Conservation (phyloP, 2,888 invertebrate genomes). For the Selenia dentaria region DNA sequence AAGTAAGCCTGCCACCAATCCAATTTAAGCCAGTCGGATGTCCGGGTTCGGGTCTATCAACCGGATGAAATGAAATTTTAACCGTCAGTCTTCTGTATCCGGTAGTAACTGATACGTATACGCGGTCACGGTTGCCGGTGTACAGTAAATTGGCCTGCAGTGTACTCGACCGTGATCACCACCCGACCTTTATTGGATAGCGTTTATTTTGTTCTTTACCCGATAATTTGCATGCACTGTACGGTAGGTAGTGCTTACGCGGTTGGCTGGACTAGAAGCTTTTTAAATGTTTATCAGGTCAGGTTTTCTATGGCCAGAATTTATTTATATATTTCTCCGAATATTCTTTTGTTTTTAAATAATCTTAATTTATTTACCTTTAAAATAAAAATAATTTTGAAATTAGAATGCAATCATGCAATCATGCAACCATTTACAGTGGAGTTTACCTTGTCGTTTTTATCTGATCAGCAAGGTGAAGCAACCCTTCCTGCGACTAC, state of each 20-base stretch:
- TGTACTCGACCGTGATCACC: slow-evolving; percentile 32
- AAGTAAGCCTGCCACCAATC: neutral
- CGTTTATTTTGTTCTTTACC: slow-evolving; percentile 10
- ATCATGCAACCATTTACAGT: no score
- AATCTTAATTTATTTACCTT: no score
- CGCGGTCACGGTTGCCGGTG: slow-evolving; percentile 21
- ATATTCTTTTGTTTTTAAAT: no score
- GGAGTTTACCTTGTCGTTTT: no score
- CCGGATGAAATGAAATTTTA: slow-evolving; percentile 22
- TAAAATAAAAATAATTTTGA: no score
- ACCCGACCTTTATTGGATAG: slow-evolving; percentile 23
- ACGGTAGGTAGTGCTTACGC: neutral
- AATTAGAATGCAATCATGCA: no score
- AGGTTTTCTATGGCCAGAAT: no score
- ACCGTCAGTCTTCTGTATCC: slow-evolving; percentile 19
- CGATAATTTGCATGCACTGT: slow-evolving; percentile 11
- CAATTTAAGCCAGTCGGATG: slow-evolving; percentile 2
- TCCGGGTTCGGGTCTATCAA: slow-evolving; percentile 9
- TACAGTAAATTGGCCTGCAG: slow-evolving; percentile 43
- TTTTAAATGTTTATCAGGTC: neutral
- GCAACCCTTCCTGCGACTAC: no score
- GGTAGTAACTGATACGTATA: slow-evolving; percentile 25
- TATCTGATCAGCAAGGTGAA: no score
- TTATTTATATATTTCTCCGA: no score
- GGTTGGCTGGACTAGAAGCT: neutral